A percentile compares a stretch with the other conserved stretches of the same genome.
phyloP scores from a whole-genome alignment of 2,113 vertebrate species.

The Amblyopsis rosae region DNA sequence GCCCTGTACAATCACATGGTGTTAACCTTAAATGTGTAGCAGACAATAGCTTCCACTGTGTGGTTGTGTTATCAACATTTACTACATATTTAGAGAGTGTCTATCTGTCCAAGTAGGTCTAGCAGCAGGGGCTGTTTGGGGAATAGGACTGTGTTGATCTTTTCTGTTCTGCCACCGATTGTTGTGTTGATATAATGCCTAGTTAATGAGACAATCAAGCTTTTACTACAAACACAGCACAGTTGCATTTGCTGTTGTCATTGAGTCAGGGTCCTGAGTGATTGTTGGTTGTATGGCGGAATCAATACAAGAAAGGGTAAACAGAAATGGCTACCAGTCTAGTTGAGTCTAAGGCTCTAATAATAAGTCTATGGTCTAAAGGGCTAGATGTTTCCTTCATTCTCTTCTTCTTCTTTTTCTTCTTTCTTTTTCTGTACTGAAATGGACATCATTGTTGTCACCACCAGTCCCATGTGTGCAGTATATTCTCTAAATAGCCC shows the following conservation, averaged over 20 bases:
- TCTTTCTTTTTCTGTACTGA: conserved; percentile 24
- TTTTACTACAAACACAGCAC: conserved; percentile 1
- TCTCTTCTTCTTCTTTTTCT: conserved; percentile 4
- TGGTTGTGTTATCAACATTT: conserved; percentile 21
- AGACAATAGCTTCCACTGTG: conserved; percentile 24
- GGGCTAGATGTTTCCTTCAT: conserved; percentile 46
- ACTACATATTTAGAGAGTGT: not conserved
- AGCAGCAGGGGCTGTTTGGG: not conserved
- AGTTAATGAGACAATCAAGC: conserved; percentile 13
- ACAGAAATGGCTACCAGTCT: conserved; percentile 29
- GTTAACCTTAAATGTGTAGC: conserved; percentile 15
- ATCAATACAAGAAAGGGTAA: too few relatives aligned
- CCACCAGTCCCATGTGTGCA: conserved; percentile 55
- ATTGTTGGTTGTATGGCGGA: too few relatives aligned
- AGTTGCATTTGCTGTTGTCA: not conserved
- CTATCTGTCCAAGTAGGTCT: not conserved
- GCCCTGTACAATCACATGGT: conserved; percentile 11
- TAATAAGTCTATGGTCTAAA: conserved; percentile 24
- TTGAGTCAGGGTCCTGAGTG: too few relatives aligned
- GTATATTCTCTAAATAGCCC: conserved; percentile 46
- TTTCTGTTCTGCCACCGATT: conserved; percentile 17
- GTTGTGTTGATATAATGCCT: conserved; percentile 18
- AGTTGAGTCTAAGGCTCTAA: conserved; percentile 10
- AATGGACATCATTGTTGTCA: conserved; percentile 38
- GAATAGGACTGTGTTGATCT: conserved; percentile 12